These are phyloP conservation scores for Sepiola atlantica DNA, from an alignment of 2,888 invertebrate species.

Conservation along the genomic window DNA sequence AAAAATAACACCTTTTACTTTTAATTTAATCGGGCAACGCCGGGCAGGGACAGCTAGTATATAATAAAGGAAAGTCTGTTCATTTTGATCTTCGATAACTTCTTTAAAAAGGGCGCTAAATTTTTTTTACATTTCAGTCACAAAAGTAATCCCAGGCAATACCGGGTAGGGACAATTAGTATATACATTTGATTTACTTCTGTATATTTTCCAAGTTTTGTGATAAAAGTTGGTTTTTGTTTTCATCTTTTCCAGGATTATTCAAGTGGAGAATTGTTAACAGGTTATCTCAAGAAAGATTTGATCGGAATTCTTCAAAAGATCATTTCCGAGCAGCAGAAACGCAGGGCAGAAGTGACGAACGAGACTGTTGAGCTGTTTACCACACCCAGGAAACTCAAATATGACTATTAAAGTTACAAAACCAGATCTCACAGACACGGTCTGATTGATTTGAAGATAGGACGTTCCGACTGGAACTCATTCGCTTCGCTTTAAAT, in stretches of 20 bases:
- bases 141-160: background rate
- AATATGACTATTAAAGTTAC: slow-evolving; percentile 66
- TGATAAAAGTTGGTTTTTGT: background rate
- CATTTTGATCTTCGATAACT: too few relatives aligned
- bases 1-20: too few relatives aligned
- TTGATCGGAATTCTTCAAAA: slow-evolving; percentile 87
- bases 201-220: background rate
- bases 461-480: background rate
- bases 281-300: slow-evolving; percentile 94
- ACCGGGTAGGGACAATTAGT: background rate
- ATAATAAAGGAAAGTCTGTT: too few relatives aligned
- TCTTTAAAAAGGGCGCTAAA: too few relatives aligned
- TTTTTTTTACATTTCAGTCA: too few relatives aligned
- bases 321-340: slow-evolving; percentile 88
- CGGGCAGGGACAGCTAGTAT: too few relatives aligned
- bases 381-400: slow-evolving; percentile 86
- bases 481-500: background rate
- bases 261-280: slow-evolving; percentile 89
- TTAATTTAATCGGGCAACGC: too few relatives aligned
- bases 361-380: slow-evolving; percentile 88
- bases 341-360: slow-evolving; percentile 84
- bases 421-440: background rate
- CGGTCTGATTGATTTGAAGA: background rate
- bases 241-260: slow-evolving; percentile 80
- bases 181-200: background rate